Conservation (phyloP, 2,888 invertebrate species). For the Phragmatobia fuliginosa region DNA sequence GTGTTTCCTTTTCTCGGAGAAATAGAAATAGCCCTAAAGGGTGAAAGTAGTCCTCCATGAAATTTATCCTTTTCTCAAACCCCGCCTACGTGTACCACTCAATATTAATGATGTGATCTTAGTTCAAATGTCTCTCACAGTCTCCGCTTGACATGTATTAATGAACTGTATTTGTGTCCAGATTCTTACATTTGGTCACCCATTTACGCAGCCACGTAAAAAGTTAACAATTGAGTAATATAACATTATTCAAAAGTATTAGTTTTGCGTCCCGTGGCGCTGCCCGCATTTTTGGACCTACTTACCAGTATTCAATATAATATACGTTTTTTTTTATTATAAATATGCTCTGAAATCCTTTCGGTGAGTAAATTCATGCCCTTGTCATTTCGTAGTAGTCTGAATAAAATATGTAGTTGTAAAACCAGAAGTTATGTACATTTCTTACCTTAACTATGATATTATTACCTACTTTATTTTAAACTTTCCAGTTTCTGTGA, state of each 20-base stretch:
- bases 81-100: slow-evolving; percentile 80
- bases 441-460: too few relatives aligned
- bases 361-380: neutral
- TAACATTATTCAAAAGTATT: slow-evolving; percentile 41
- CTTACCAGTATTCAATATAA: slow-evolving; percentile 26
- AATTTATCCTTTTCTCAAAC: slow-evolving; percentile 76
- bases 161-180: slow-evolving; percentile 79
- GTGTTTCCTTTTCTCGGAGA: slow-evolving; percentile 69
- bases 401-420: neutral
- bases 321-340: neutral
- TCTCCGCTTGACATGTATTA: slow-evolving; percentile 79
- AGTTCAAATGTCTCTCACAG: slow-evolving; percentile 80
- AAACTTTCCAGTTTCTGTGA: too few relatives aligned
- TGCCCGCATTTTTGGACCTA: slow-evolving; percentile 45
- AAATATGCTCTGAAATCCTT: slow-evolving; percentile 17
- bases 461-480: too few relatives aligned
- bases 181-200: slow-evolving; percentile 69
- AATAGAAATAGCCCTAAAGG: slow-evolving; percentile 81
- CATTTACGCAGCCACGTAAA: slow-evolving; percentile 55
- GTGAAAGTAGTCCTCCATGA: slow-evolving; percentile 80
- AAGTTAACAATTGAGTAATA: slow-evolving; percentile 55
- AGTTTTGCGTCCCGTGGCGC: slow-evolving; percentile 35
- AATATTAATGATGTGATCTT: slow-evolving; percentile 86
- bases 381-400: neutral
- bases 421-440: neutral